These are phyloP conservation scores for Hypanus sabinus DNA, from an alignment of 2,113 vertebrate genomes.

Conservation along the genomic window DNA sequence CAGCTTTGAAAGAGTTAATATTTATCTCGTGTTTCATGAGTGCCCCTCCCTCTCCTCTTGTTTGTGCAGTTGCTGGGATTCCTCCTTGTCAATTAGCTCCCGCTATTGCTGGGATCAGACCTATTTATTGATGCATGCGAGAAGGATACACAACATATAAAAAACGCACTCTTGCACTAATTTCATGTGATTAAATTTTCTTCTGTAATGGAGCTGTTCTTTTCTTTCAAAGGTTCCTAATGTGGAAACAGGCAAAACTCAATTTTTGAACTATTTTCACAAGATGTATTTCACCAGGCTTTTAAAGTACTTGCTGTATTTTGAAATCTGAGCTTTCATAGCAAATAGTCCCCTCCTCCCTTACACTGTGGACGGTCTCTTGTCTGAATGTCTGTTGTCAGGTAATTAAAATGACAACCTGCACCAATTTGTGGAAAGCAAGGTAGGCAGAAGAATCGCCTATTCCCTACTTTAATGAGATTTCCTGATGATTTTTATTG, in stretches of 20 bases:
- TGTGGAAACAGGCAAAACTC: neutral
- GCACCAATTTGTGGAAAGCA: neutral
- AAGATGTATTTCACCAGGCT: neutral
- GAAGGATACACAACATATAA: neutral
- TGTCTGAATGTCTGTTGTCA: neutral
- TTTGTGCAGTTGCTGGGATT: slow-evolving; percentile 33
- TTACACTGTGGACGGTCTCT: neutral
- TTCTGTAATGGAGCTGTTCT: neutral
- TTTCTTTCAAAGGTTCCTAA: neutral
- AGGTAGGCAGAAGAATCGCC: neutral
- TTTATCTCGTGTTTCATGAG: slow-evolving; percentile 11
- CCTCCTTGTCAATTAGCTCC: neutral
- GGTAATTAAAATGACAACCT: neutral
- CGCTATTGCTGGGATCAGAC: neutral
- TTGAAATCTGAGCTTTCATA: neutral
- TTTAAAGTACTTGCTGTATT: neutral
- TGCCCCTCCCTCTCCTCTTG: neutral
- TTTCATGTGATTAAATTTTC: neutral
- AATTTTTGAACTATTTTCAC: neutral
- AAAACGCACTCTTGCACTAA: neutral
- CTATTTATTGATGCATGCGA: neutral
- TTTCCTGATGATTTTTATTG: neutral
- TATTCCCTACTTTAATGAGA: neutral
- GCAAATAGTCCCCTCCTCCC: neutral
- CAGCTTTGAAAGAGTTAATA: slow-evolving; percentile 27